Evolutionary conservation across 2,113 vertebrate genomes (phyloP).

Genomic region (Sterna hirundo): DNA sequence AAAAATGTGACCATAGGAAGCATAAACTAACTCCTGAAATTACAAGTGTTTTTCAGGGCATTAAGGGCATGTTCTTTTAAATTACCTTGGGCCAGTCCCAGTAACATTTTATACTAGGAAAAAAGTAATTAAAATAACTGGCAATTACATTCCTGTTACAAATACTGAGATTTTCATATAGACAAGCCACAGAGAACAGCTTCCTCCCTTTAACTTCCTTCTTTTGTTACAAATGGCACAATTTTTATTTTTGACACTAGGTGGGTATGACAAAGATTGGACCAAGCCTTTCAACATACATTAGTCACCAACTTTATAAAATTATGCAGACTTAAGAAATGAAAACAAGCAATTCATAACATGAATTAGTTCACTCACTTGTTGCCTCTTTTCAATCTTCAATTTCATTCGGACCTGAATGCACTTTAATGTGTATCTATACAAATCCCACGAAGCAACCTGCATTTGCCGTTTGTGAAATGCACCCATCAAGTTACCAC

Average conservation of each 20-base stretch:
- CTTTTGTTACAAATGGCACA: slow-evolving; percentile 38
- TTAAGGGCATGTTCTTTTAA: background rate
- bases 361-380: slow-evolving; percentile 75
- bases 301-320: slow-evolving; percentile 3
- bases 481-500: slow-evolving; percentile 88
- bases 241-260: background rate
- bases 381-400: slow-evolving; percentile 94
- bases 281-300: background rate
- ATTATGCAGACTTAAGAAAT: background rate
- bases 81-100: background rate
- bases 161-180: background rate
- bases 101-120: background rate
- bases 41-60: background rate
- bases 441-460: slow-evolving; percentile 89
- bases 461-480: slow-evolving; percentile 96
- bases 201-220: slow-evolving; percentile 32
- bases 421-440: slow-evolving; percentile 88
- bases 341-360: background rate
- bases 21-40: background rate
- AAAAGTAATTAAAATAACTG: background rate
- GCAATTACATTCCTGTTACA: background rate
- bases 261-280: background rate
- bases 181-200: background rate
- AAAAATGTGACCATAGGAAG: background rate
- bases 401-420: slow-evolving; percentile 92